A percentile compares a stretch with the other conserved stretches of the same genome.
phyloP scores from a whole-genome alignment of 2,888 invertebrate species.

The Sialis lutaria region DNA sequence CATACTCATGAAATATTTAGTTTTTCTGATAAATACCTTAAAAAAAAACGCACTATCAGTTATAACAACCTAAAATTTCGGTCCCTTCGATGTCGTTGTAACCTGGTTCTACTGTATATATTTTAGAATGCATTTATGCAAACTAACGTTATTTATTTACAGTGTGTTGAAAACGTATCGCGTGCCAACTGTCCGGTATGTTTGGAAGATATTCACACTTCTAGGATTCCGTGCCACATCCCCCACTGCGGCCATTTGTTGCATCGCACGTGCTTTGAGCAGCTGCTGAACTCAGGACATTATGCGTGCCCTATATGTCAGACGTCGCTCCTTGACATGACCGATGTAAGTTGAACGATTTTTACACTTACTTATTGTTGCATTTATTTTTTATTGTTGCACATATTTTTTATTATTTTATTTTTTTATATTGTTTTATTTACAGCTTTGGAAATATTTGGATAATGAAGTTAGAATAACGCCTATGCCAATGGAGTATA shows the following conservation, averaged over 20 bases:
- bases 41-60: too few species aligned
- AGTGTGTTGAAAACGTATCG: conserved; percentile 84
- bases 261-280: conserved; percentile 72
- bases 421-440: conserved; percentile 9
- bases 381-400: background rate
- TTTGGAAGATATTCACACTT: conserved; percentile 80
- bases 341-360: conserved; percentile 25
- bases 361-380: background rate
- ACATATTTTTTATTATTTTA: conserved; percentile 3
- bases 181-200: conserved; percentile 81
- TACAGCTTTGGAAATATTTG: conserved; percentile 58
- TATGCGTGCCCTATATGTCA: conserved; percentile 83
- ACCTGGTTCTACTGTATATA: too few species aligned
- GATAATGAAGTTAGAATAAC: conserved; percentile 69
- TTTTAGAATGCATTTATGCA: too few species aligned
- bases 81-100: too few species aligned
- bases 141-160: conserved; percentile 17
- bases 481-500: conserved; percentile 72
- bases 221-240: conserved; percentile 75
- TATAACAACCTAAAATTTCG: too few species aligned
- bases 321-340: conserved; percentile 77
- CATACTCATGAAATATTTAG: too few species aligned
- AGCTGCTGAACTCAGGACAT: conserved; percentile 55
- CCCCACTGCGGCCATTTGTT: conserved; percentile 78
- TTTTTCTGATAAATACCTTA: too few species aligned